Percentiles rank a stretch among this genome's conserved stretches.
These are phyloP conservation scores for Setophaga coronata DNA, from an alignment of 2,113 vertebrate species.

Conservation along the genomic window DNA sequence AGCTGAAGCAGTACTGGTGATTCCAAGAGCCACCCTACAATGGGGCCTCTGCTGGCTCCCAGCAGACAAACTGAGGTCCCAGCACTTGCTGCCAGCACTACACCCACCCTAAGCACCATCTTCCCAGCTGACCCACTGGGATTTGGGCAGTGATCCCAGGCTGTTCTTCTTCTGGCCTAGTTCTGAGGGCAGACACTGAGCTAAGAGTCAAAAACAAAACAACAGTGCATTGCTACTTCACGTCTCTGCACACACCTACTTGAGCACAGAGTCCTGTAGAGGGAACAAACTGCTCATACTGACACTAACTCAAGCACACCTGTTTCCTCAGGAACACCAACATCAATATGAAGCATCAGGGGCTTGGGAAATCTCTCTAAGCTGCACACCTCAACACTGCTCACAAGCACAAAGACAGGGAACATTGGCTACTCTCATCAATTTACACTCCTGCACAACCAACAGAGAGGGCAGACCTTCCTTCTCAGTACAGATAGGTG, in stretches of 20 bases:
- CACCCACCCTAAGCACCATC: not conserved
- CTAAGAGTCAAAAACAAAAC: not conserved
- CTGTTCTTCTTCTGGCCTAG: not conserved
- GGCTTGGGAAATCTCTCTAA: not conserved
- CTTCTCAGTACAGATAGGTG: not conserved
- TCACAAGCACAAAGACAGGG: not conserved
- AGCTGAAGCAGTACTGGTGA: not conserved
- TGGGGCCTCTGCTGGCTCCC: not conserved
- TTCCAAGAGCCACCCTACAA: not conserved
- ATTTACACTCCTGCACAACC: not conserved
- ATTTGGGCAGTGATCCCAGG: not conserved
- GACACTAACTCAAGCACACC: not conserved
- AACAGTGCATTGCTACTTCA: not conserved
- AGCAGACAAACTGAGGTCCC: not conserved
- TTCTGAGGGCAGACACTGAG: not conserved
- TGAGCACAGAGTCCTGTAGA: not conserved
- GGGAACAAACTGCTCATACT: not conserved
- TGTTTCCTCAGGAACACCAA: not conserved
- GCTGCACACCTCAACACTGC: not conserved
- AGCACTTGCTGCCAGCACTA: not conserved
- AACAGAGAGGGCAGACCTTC: not conserved
- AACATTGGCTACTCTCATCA: not conserved
- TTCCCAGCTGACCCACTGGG: not conserved
- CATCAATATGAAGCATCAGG: not conserved
- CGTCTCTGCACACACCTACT: not conserved